Percentiles rank a stretch among this genome's conserved stretches.
These are phyloP conservation scores for Pinctada fucata DNA, from an alignment of 2,888 invertebrate species.

Conservation along the genomic window DNA sequence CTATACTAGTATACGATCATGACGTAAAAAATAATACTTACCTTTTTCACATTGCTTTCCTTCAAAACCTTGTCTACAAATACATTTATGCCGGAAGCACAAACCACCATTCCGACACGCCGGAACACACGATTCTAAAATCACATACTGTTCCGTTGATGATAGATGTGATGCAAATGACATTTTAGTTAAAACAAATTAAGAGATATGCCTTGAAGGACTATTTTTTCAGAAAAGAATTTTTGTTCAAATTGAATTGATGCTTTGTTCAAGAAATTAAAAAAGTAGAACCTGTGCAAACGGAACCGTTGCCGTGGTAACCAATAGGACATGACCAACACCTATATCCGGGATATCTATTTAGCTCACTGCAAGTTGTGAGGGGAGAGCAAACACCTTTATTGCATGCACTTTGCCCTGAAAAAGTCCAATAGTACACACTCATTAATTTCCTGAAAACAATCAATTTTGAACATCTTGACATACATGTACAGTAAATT, in stretches of 20 bases:
- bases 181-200: no score
- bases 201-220: no score
- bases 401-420: slow-evolving; percentile 47
- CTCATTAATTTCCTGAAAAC: background rate
- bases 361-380: slow-evolving; percentile 47
- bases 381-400: slow-evolving; percentile 44
- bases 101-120: slow-evolving; percentile 52
- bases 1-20: background rate
- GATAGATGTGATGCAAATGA: no score
- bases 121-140: slow-evolving; percentile 45
- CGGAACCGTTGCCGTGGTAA: slow-evolving; percentile 49
- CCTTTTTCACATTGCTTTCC: slow-evolving; percentile 52
- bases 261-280: no score
- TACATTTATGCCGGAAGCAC: slow-evolving; percentile 46
- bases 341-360: slow-evolving; percentile 53
- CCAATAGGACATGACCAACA: slow-evolving; percentile 51
- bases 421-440: background rate
- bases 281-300: slow-evolving; percentile 42
- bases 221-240: no score
- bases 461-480: background rate
- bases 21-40: slow-evolving; percentile 4
- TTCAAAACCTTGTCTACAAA: slow-evolving; percentile 48
- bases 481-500: no score
- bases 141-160: background rate
- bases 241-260: no score